Percentiles rank a stretch among this genome's conserved stretches.
phyloP scores from a whole-genome alignment of 2,113 vertebrate species.

The Microtus ochrogaster region DNA sequence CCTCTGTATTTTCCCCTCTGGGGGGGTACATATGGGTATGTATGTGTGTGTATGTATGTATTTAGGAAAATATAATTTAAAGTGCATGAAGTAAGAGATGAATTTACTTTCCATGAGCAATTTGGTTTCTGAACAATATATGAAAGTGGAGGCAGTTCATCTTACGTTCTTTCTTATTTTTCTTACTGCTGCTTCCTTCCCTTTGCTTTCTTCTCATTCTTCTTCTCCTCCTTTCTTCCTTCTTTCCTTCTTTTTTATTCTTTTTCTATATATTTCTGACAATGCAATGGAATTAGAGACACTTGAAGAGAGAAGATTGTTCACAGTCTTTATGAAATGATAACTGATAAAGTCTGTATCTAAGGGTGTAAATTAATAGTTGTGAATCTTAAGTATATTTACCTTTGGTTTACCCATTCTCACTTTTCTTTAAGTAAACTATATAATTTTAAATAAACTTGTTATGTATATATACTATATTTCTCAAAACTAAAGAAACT shows the following conservation, averaged over 20 bases:
- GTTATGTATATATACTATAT: neutral
- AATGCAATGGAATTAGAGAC: neutral
- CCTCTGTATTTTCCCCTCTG: neutral
- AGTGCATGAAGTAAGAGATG: neutral
- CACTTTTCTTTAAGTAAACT: neutral
- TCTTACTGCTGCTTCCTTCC: neutral
- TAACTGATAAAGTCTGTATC: neutral
- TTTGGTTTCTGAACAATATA: neutral
- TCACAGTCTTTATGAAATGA: neutral
- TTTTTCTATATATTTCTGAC: neutral
- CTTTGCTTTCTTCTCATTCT: no score
- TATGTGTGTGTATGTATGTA: neutral
- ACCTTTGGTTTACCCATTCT: neutral
- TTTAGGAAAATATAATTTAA: neutral
- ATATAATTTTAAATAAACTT: neutral
- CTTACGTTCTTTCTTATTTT: neutral
- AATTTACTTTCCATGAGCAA: neutral
- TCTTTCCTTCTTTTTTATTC: rapidly evolving
- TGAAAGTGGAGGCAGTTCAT: no score
- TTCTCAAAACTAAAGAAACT: neutral
- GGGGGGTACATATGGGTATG: neutral
- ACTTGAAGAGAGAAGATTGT: neutral
- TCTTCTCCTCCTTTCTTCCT: neutral
- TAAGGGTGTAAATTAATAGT: neutral
- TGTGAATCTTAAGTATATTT: neutral